Evolutionary conservation across 1,140 invertebrate species (phyloP).

Genomic region (Paracyclopina nana): DNA sequence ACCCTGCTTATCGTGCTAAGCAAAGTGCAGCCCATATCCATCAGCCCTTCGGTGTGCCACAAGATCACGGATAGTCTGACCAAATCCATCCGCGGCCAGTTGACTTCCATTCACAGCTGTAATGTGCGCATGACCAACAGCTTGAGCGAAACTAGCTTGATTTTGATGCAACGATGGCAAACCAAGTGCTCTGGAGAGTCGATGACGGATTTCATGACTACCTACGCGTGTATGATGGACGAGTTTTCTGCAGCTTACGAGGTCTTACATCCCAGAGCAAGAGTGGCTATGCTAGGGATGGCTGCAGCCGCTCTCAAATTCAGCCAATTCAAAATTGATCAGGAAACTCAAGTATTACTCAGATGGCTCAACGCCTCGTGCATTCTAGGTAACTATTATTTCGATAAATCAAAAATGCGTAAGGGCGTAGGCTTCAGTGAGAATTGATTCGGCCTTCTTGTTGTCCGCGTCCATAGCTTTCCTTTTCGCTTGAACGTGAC

Average conservation of each 20-base stretch:
- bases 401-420: neutral
- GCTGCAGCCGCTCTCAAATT: constrained; percentile 4
- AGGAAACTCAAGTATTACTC: neutral
- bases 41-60: constrained; percentile 1
- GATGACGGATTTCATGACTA: neutral
- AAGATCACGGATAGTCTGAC: neutral
- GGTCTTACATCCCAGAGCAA: neutral
- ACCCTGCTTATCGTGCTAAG: constrained; percentile 1
- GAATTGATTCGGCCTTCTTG: neutral
- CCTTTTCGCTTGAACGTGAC: neutral
- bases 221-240: neutral
- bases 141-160: neutral
- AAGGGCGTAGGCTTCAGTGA: neutral
- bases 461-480: neutral
- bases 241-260: neutral
- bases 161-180: constrained; percentile 10
- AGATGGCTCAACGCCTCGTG: neutral
- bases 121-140: neutral
- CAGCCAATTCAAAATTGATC: constrained; percentile 2
- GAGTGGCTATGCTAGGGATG: neutral
- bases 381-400: neutral
- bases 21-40: constrained; percentile 9
- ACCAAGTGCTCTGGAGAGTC: constrained; percentile 4
- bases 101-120: neutral
- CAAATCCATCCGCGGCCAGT: neutral